Conservation (phyloP, 2,888 invertebrate species). For the Diaprepes abbreviatus region DNA sequence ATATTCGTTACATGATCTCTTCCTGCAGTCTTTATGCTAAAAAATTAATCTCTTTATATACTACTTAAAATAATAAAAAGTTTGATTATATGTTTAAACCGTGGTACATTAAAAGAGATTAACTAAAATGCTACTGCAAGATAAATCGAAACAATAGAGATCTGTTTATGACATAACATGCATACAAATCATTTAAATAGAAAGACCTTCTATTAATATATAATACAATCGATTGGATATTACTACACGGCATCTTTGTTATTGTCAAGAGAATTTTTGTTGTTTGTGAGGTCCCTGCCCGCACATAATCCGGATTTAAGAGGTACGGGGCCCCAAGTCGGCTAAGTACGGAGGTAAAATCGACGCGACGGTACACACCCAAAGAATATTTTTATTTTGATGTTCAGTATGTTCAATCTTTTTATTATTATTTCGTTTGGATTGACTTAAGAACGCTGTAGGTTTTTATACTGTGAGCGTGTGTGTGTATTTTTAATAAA, state of each 20-base stretch:
- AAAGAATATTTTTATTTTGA: slow-evolving; percentile 39
- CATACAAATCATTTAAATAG: slow-evolving; percentile 38
- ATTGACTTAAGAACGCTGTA: no score
- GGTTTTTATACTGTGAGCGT: no score
- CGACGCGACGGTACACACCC: slow-evolving; percentile 41
- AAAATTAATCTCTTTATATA: no score
- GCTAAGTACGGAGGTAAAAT: slow-evolving; percentile 5
- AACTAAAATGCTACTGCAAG: background rate
- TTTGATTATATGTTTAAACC: background rate
- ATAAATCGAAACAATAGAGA: background rate
- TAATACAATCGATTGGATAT: slow-evolving; percentile 41
- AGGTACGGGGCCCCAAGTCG: slow-evolving; percentile 28
- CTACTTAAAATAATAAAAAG: no score
- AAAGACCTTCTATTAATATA: slow-evolving; percentile 33
- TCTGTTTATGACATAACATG: background rate
- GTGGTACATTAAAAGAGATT: background rate
- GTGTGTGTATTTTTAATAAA: no score
- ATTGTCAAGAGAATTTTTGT: slow-evolving; percentile 46
- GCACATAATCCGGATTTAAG: slow-evolving; percentile 48
- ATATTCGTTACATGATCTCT: no score
- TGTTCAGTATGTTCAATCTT: no score
- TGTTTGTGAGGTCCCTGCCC: slow-evolving; percentile 46
- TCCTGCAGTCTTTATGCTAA: no score
- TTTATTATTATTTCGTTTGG: no score
- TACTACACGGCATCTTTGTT: slow-evolving; percentile 30